A percentile compares a stretch with the other conserved stretches of the same genome.
These are phyloP conservation scores for Eufriesea mexicana DNA, from an alignment of 1,140 invertebrate genomes.

Conservation along the genomic window DNA sequence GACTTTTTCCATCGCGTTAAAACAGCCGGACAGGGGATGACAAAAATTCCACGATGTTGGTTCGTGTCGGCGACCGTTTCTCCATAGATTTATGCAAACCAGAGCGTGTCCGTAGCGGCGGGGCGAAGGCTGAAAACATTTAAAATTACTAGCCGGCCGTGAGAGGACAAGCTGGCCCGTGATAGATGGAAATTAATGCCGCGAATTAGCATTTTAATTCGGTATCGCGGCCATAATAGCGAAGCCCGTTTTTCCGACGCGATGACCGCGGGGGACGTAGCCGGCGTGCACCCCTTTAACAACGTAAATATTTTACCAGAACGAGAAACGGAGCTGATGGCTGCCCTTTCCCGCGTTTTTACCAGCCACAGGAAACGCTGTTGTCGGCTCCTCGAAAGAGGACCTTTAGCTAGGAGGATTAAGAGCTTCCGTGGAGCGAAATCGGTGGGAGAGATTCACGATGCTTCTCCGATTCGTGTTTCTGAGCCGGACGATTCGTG, in stretches of 20 bases:
- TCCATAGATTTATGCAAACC: slow-evolving; percentile 16
- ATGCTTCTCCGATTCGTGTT: neutral
- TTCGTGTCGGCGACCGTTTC: neutral
- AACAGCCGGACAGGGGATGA: too few species aligned
- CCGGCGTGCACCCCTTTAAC: slow-evolving; percentile 40
- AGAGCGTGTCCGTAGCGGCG: neutral
- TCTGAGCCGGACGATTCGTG: neutral
- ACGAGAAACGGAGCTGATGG: slow-evolving; percentile 44
- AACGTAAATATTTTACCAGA: slow-evolving; percentile 59
- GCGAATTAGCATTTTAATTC: slow-evolving; percentile 75
- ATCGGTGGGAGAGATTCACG: neutral
- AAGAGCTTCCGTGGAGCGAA: slow-evolving; percentile 24
- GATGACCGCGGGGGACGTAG: too few species aligned
- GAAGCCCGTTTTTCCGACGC: slow-evolving; percentile 32
- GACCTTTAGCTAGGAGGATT: slow-evolving; percentile 25
- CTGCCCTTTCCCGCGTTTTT: slow-evolving; percentile 37
- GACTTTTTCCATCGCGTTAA: too few species aligned
- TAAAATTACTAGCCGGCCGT: slow-evolving; percentile 44
- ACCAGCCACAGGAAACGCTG: slow-evolving; percentile 16
- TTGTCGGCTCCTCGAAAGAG: slow-evolving; percentile 25
- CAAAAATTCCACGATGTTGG: neutral
- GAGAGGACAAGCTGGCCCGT: slow-evolving; percentile 36
- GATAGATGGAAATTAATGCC: slow-evolving; percentile 73
- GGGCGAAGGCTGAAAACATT: slow-evolving; percentile 48
- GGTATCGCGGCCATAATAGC: slow-evolving; percentile 64